Base-by-base conservation (phyloP, 2,113 vertebrate genomes). In the Dolichallabes microphthalmus region DNA sequence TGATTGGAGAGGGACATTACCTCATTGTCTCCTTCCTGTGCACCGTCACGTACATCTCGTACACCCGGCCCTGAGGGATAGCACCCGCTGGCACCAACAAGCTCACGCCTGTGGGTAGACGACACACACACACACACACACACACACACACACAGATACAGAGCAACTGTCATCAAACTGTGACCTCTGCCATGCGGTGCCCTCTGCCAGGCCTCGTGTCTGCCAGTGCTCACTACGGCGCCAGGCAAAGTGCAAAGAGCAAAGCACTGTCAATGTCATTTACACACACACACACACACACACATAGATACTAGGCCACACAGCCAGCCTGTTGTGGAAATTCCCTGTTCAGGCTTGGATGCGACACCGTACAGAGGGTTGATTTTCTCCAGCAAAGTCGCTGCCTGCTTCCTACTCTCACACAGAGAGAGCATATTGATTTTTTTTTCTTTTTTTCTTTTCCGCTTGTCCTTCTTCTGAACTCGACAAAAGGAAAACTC, bases 41-140 rank as follows among this genome's bases (percentile, higher is more conserved):
- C 86, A 99, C 97, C 22, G 97, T 98, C 95, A 99, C 95, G 87
- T 97, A 98, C 98, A 99, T 98, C 94, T 99, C 98, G 80, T 98
- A 99, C 88, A 97, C 97, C 92, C 98, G 95, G 84, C 98, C 98
- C 93, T 98, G 98, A 91, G 98, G 98, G 94, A 99, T 91, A 0
- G 97, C 97, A 87, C 98, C 98, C 0, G 97, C 97, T 84, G 98
- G 98, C 92, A 99, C 97, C 90, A 99, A 94, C 93, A 99, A 94
- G 92, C 98, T 99, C 86, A 99, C 96, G 90, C 98, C 98, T 99
- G 93, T 81, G 75, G 87, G 81, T 91, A 92, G 35, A 88, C 45
- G 45, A 45, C 45, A 9, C 45, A 87, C 64, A 85, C 55, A 78
- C 73, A 88, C 68, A 71, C 71, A 80, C 53, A 76, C 57, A 82